Evolutionary conservation across 1,140 invertebrate species (phyloP).

Genomic region (Zeugodacus cucurbitae): DNA sequence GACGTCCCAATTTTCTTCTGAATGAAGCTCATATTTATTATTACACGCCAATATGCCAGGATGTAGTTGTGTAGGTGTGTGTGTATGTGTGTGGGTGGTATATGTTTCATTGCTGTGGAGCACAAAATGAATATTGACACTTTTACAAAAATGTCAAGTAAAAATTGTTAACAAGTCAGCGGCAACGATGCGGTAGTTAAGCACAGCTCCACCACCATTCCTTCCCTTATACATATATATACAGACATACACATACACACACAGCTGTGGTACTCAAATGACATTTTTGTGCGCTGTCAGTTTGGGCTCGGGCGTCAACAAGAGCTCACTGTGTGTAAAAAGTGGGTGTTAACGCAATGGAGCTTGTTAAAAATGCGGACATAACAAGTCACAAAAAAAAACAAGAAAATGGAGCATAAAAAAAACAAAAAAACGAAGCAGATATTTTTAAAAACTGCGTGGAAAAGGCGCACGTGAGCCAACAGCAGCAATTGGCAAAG

Average conservation of each 20-base stretch:
- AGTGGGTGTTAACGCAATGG: not conserved
- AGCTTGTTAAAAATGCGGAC: not conserved
- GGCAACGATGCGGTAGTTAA: conserved; percentile 34
- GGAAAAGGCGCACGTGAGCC: not conserved
- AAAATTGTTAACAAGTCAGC: conserved; percentile 30
- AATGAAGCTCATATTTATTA: conserved; percentile 36
- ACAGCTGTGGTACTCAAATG: not conserved
- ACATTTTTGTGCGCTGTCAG: not conserved
- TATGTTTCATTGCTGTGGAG: not conserved
- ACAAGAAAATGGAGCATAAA: not conserved
- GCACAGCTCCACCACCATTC: not conserved
- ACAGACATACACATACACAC: not conserved
- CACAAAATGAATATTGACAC: conserved; percentile 14
- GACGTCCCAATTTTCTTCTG: not conserved
- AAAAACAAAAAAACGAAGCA: not conserved
- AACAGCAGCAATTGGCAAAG: not conserved
- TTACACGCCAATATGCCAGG: not conserved
- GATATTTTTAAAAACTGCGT: not conserved
- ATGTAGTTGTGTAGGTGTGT: not conserved
- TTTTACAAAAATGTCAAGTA: conserved; percentile 27
- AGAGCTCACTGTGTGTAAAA: not conserved
- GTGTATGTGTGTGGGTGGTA: not conserved
- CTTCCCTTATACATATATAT: not conserved
- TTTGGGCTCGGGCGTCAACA: not conserved
- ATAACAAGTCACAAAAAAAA: not conserved